Evolutionary conservation across 2,113 vertebrate species (phyloP).

Genomic region (Cepphus grylle): DNA sequence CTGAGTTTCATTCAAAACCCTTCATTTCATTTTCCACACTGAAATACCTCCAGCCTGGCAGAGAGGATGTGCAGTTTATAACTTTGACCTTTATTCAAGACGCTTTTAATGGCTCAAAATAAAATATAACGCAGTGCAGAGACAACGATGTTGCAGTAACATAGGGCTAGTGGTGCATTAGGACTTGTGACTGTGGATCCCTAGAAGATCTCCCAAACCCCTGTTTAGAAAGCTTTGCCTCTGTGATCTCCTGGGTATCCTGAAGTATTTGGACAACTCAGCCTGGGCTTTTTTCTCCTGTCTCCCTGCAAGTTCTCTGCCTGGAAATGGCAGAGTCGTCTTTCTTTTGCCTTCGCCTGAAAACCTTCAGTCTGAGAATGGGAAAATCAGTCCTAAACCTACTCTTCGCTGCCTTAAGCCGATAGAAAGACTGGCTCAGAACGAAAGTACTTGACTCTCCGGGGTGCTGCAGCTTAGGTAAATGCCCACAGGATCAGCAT

Average conservation of each 20-base stretch:
- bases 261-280: background rate
- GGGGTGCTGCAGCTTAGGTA: background rate
- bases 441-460: background rate
- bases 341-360: background rate
- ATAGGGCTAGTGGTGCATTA: rapidly evolving
- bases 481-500: background rate
- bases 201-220: background rate
- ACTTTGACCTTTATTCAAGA: constrained; percentile 17
- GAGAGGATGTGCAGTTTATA: background rate
- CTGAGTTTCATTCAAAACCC: too few species aligned
- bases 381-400: background rate
- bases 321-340: background rate
- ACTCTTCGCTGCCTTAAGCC: background rate
- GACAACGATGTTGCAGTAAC: rapidly evolving
- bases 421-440: background rate
- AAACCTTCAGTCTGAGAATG: background rate
- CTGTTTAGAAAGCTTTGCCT: background rate
- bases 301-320: background rate
- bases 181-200: background rate
- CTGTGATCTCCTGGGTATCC: background rate
- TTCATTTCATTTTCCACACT: rapidly evolving
- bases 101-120: background rate
- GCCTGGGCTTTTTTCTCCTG: background rate
- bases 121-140: background rate
- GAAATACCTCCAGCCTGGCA: background rate